Base-by-base conservation (phyloP, 2,113 vertebrate genomes). In the Sylvietta virens region DNA sequence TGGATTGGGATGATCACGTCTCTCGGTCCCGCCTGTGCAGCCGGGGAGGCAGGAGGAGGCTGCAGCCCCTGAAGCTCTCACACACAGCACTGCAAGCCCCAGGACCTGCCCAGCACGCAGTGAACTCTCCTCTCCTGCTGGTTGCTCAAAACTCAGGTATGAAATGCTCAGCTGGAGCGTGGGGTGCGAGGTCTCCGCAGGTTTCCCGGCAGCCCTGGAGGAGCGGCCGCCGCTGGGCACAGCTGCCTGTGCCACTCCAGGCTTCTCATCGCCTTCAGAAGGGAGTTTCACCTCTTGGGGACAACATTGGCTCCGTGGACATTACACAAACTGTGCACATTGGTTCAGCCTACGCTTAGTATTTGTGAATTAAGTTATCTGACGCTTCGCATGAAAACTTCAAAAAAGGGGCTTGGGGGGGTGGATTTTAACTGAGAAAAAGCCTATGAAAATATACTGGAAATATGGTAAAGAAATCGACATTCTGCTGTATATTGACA, bases 401-500 rank as follows among this genome's bases (percentile, higher is more conserved):
- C 45, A 76, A 94, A 95, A 47, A 50, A 45, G 58, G 94, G 96
- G 94, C 70, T 50, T 0, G 22, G 79, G 79, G 73, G 98, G 97
- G 97, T 74, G 98, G 97, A 97, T 97, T 98, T 98, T 98, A 98
- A 99, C 98, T 98, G 88, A 94, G 85, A 97, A 89, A 94, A 98
- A 90, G 74, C 98, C 98, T 98, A 98, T 96, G 97, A 96, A 98
- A 97, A 98, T 99, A 98, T 99, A 98, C 98, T 99, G 98, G 98
- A 99, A 99, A 99, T 98, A 98, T 98, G 97, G 98, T 98, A 98
- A 98, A 99, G 97, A 97, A 94, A 90, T 62, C 1, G 4, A 95
- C 98, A 97, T 98, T 99, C 98, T 98, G 98, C 99, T 99, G 99
- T 99, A 99, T 99, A 99, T 99, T 99, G 99, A 99, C 98, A 99